phyloP scores from a whole-genome alignment of 2,113 vertebrate species.

The Phrynosoma platyrhinos region DNA sequence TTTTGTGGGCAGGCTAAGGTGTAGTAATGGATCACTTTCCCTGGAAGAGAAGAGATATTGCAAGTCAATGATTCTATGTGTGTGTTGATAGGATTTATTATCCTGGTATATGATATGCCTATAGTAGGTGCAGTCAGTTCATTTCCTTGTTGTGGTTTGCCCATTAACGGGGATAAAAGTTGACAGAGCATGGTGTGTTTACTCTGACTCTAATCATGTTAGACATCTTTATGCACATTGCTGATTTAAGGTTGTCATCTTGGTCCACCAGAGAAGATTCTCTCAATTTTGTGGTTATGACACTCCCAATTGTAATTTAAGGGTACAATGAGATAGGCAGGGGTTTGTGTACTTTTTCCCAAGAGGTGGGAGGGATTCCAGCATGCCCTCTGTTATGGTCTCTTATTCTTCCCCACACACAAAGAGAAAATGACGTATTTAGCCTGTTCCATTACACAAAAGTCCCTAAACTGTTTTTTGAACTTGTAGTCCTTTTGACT shows the following conservation, averaged over 20 bases:
- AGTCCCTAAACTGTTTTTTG: not conserved
- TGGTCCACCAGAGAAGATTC: not conserved
- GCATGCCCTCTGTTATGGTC: not conserved
- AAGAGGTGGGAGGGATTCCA: too few relatives aligned
- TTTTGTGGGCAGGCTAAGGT: not conserved
- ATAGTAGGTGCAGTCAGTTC: not conserved
- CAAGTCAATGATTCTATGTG: not conserved
- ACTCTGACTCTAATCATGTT: not conserved
- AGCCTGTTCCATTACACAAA: not conserved
- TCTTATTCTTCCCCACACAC: too few relatives aligned
- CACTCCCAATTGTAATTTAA: not conserved
- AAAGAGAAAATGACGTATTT: not conserved
- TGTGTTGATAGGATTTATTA: slow-evolving; percentile 13
- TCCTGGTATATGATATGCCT: not conserved
- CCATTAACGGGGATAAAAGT: not conserved
- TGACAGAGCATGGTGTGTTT: slow-evolving; percentile 13
- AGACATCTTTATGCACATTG: slow-evolving; percentile 32
- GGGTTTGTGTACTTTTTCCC: not conserved
- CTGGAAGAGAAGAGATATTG: not conserved
- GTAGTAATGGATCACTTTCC: not conserved
- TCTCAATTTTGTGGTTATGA: not conserved
- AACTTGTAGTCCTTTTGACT: not conserved
- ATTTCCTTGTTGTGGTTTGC: not conserved
- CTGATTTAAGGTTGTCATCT: slow-evolving; percentile 49
- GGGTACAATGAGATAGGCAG: not conserved